Percentiles rank a stretch among this genome's conserved stretches.
phyloP scores from a whole-genome alignment of 1,140 invertebrate species.

The Rhagoletis pomonella region DNA sequence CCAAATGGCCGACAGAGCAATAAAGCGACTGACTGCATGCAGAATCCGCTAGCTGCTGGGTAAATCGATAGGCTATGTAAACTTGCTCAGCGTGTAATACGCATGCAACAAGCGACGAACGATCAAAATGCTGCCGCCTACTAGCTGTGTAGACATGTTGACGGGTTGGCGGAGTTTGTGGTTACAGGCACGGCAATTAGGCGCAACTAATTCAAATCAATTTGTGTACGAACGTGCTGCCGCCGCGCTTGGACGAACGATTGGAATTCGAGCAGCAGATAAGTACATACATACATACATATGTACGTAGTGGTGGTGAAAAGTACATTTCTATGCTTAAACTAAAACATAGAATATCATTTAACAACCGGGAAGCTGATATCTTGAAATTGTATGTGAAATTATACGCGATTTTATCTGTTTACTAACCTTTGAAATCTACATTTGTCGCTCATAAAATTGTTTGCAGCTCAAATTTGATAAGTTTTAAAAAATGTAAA shows the following conservation, averaged over 20 bases:
- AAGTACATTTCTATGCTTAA: too few relatives aligned
- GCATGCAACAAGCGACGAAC: background rate
- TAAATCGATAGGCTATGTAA: background rate
- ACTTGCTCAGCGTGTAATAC: background rate
- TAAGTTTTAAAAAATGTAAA: too few relatives aligned
- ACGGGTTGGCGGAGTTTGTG: background rate
- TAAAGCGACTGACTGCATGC: background rate
- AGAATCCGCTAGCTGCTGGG: background rate
- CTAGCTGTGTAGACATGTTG: background rate
- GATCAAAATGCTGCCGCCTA: background rate
- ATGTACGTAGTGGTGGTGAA: too few relatives aligned
- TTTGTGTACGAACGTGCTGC: conserved; percentile 43
- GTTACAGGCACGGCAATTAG: conserved; percentile 15
- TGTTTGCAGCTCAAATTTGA: too few relatives aligned
- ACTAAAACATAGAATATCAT: too few relatives aligned
- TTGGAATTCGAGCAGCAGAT: conserved; percentile 1
- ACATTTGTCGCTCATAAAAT: too few relatives aligned
- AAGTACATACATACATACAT: too few relatives aligned
- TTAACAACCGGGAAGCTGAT: too few relatives aligned
- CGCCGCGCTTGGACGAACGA: background rate
- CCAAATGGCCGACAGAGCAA: background rate
- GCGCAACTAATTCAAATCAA: conserved; percentile 51
- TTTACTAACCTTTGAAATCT: too few relatives aligned
- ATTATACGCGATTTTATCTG: too few relatives aligned
- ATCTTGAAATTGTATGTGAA: too few relatives aligned